These are phyloP conservation scores for Hemitrygon akajei DNA, from an alignment of 2,797 vertebrate genomes.

Conservation along the genomic window DNA sequence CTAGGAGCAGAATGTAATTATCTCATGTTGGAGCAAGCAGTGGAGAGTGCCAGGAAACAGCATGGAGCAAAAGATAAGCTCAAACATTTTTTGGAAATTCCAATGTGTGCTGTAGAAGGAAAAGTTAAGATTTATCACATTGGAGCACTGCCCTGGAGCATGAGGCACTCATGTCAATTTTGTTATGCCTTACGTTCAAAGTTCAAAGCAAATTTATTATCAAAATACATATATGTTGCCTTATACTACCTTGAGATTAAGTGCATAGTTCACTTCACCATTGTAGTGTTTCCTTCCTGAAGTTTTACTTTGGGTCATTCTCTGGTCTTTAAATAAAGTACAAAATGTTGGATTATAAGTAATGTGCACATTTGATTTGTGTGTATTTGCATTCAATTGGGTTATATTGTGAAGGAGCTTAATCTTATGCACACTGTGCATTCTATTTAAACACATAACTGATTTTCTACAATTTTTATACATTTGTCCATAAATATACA, in stretches of 20 bases:
- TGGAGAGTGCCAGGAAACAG: constrained; percentile 33
- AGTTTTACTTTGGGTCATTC: neutral
- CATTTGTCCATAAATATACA: constrained; percentile 18
- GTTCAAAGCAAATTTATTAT: neutral
- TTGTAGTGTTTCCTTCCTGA: constrained; percentile 23
- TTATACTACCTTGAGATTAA: no score
- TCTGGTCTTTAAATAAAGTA: constrained; percentile 26
- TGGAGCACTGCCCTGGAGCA: constrained; percentile 29
- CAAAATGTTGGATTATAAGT: constrained; percentile 5
- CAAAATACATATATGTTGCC: no score
- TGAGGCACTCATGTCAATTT: neutral
- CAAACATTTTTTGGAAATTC: neutral
- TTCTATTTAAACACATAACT: neutral
- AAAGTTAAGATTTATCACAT: constrained; percentile 15
- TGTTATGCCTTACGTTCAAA: constrained; percentile 26
- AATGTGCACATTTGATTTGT: constrained; percentile 31
- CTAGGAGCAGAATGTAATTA: constrained; percentile 8
- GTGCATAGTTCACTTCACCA: neutral
- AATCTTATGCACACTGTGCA: constrained; percentile 22
- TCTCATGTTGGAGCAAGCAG: constrained; percentile 21
- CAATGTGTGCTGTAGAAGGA: neutral
- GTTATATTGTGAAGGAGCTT: constrained; percentile 30
- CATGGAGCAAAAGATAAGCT: constrained; percentile 34
- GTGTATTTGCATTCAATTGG: constrained; percentile 31
- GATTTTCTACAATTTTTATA: constrained; percentile 9